Conservation (phyloP, 2,888 invertebrate species). For the Deilephila elpenor region DNA sequence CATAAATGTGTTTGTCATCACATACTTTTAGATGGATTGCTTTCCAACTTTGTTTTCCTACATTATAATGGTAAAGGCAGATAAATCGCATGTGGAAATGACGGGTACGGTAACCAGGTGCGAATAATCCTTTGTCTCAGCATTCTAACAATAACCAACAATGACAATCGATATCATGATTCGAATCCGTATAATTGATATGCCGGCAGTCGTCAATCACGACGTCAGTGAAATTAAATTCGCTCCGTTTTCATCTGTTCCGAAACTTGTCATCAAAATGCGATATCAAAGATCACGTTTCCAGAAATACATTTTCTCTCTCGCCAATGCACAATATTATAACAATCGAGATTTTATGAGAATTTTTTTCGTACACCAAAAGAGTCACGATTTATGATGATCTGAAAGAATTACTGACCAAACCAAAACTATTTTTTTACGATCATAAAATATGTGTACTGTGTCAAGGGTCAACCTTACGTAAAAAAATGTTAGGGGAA, state of each 20-base stretch:
- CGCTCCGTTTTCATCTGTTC: conserved; percentile 27
- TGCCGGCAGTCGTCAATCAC: conserved; percentile 53
- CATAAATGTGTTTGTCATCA: conserved; percentile 19
- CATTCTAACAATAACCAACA: not conserved
- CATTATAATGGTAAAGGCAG: not conserved
- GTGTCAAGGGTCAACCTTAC: too few species aligned
- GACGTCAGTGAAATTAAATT: conserved; percentile 34
- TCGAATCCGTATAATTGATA: conserved; percentile 31
- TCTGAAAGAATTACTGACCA: not conserved
- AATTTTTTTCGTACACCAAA: too few species aligned
- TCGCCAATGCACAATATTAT: not conserved
- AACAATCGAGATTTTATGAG: not conserved
- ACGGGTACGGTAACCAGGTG: not conserved
- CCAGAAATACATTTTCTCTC: not conserved
- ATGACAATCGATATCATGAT: conserved; percentile 7
- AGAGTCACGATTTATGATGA: too few species aligned
- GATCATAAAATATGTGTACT: too few species aligned
- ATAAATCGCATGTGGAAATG: not conserved
- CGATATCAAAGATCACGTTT: not conserved
- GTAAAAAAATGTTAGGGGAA: not conserved
- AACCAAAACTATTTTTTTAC: not conserved
- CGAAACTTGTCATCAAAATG: conserved; percentile 17
- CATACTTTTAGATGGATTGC: conserved; percentile 14
- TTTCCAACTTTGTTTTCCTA: not conserved
- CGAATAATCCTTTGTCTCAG: not conserved